Base-by-base conservation (phyloP, 2,888 invertebrate species). In the Ganaspis brasiliensis region DNA sequence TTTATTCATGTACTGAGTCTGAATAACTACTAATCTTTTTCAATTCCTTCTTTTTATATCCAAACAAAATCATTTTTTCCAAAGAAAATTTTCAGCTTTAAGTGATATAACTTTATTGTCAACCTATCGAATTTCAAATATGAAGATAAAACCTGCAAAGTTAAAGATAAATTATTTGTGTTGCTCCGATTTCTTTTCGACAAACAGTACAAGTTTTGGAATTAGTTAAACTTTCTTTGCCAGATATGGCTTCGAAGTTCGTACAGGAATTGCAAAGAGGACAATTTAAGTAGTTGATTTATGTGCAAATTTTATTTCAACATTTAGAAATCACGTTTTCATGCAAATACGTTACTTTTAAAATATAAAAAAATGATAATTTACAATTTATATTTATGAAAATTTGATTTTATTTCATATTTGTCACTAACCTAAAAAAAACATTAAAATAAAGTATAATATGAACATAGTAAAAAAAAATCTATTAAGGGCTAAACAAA, bases 141-240 rank as follows among this genome's bases (percentile, higher is more conserved):
- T 16, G 52, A 16, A 52, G 19, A 52, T 19, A 9, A n/a, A 52
- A 52, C 16, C 8, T 52, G 9, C 19, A 19, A 9, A 19, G 52
- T 52, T 19, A 16, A 19, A 52, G 19, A 52, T 52, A 52, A 52
- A 52, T 52, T 52, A 16, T 16, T 52, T 19, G 19, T 52, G 19
- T 52, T 4, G 19, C 52, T 52, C 52, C 8, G 19, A 52, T 52
- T 52, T 52, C 6, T 2, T 49, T 49, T 16, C 16, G 16, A 19
- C 52, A 52, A 52, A 52, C 16, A 19, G 52, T 19, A 52, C 52
- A 52, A 52, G 16, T 52, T 52, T 52, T 52, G 52, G 52, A 52
- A 52, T 52, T 52, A 52, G 52, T 52, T 52, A 52, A 52, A 52
- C 52, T 52, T 52, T 52, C 52, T 52, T 52, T 52, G 9, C 52